These are phyloP conservation scores for Microchirus variegatus DNA, from an alignment of 2,797 vertebrate species.

Conservation along the genomic window DNA sequence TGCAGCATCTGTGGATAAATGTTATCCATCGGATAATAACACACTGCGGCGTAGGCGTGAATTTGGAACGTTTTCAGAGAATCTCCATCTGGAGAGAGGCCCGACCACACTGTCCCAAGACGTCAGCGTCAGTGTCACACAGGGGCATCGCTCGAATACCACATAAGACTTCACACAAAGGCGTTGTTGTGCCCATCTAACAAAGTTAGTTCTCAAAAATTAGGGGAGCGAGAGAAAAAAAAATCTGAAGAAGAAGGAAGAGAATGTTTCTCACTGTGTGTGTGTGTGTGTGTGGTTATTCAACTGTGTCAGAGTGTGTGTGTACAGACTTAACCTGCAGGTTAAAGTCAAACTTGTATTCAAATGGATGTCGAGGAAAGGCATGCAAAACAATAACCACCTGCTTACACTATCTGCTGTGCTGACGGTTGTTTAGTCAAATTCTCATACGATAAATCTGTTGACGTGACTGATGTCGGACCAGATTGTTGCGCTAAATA, in stretches of 20 bases:
- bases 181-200: slow-evolving; percentile 40
- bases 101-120: slow-evolving; percentile 43
- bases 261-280: background rate
- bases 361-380: background rate
- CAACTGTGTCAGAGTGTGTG: background rate
- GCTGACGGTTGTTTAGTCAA: slow-evolving; percentile 1
- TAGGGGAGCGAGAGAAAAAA: background rate
- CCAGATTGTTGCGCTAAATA: background rate
- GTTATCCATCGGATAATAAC: slow-evolving; percentile 28
- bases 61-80: slow-evolving; percentile 47
- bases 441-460: slow-evolving; percentile 11
- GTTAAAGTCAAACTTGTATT: background rate
- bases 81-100: slow-evolving; percentile 40
- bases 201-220: slow-evolving; percentile 23
- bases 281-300: background rate
- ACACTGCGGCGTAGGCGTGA: slow-evolving; percentile 21
- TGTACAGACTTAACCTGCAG: slow-evolving; percentile 2
- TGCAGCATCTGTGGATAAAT: slow-evolving; percentile 18
- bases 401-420: background rate
- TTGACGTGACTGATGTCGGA: background rate
- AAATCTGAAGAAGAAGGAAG: background rate
- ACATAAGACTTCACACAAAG: slow-evolving; percentile 55
- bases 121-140: slow-evolving; percentile 34
- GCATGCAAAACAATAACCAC: slow-evolving; percentile 12
- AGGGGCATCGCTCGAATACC: slow-evolving; percentile 63